Conservation (phyloP, 2,888 invertebrate genomes). For the Arge pagana region DNA sequence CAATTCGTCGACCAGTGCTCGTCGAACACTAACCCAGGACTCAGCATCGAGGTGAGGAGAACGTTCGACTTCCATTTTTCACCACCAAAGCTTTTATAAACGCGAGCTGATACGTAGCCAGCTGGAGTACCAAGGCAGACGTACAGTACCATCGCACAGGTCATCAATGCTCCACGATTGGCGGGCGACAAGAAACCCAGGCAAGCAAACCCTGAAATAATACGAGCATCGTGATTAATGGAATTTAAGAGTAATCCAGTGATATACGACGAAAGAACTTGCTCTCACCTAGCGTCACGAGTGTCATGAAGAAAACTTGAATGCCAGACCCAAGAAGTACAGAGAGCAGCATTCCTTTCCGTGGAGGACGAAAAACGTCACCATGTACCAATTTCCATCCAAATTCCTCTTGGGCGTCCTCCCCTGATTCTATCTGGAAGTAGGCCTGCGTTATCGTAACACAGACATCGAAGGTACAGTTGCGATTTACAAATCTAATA, state of each 20-base stretch:
- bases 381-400: conserved; percentile 99
- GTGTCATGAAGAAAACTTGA: conserved; percentile 95
- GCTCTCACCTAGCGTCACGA: conserved; percentile 79
- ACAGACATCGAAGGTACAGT: conserved; percentile 42
- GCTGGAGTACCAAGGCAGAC: conserved; percentile 97
- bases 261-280: not conserved
- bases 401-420: conserved; percentile 93
- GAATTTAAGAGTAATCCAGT: not conserved
- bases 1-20: not conserved
- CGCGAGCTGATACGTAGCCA: conserved; percentile 94
- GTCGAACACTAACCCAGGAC: conserved; percentile 80
- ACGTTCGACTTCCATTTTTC: conserved; percentile 99
- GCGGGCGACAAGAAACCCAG: conserved; percentile 98
- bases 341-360: conserved; percentile 94
- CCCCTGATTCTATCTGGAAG: conserved; percentile 75
- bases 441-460: conserved; percentile 55
- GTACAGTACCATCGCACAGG: conserved; percentile 94
- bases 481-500: conserved; percentile 30
- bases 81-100: conserved; percentile 99
- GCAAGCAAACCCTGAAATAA: conserved; percentile 87
- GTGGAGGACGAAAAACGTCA: conserved; percentile 95
- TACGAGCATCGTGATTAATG: no score
- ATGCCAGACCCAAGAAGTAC: conserved; percentile 96
- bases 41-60: conserved; percentile 91
- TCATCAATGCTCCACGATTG: conserved; percentile 98